These are phyloP conservation scores for Triops longicaudatus DNA, from an alignment of 1,140 invertebrate species.

Conservation along the genomic window DNA sequence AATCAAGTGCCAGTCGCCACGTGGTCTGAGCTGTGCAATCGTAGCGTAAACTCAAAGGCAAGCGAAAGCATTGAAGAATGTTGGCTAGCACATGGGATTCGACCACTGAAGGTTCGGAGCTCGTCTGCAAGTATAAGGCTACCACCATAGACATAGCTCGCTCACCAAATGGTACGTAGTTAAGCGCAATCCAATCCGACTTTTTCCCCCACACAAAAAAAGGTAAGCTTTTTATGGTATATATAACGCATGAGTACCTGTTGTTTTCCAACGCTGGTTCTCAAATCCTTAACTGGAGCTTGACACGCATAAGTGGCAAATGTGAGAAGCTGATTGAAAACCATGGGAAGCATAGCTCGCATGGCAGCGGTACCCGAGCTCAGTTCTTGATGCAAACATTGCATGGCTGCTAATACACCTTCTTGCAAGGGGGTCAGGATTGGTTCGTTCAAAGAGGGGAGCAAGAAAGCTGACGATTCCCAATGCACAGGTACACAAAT, in stretches of 20 bases:
- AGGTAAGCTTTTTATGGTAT: conserved; percentile 27
- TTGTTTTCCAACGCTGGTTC: conserved; percentile 35
- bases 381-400: conserved; percentile 70
- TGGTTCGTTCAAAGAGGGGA: conserved; percentile 61
- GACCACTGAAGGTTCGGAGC: conserved; percentile 60
- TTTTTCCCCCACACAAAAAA: conserved; percentile 38
- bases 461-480: conserved; percentile 69
- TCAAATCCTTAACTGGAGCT: conserved; percentile 47
- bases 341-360: conserved; percentile 60
- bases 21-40: conserved; percentile 68
- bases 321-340: conserved; percentile 68
- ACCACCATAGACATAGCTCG: conserved; percentile 71
- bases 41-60: conserved; percentile 74
- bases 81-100: conserved; percentile 64
- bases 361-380: conserved; percentile 53
- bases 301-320: conserved; percentile 64
- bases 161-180: conserved; percentile 81
- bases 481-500: conserved; percentile 72
- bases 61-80: conserved; percentile 61
- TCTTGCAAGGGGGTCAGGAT: conserved; percentile 74
- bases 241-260: neutral
- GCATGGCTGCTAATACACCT: conserved; percentile 67
- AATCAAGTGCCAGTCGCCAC: conserved; percentile 76
- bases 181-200: conserved; percentile 71
- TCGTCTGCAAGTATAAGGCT: conserved; percentile 71